Evolutionary conservation across 2,888 invertebrate species (phyloP).

Genomic region (Drosophila vallismaia): DNA sequence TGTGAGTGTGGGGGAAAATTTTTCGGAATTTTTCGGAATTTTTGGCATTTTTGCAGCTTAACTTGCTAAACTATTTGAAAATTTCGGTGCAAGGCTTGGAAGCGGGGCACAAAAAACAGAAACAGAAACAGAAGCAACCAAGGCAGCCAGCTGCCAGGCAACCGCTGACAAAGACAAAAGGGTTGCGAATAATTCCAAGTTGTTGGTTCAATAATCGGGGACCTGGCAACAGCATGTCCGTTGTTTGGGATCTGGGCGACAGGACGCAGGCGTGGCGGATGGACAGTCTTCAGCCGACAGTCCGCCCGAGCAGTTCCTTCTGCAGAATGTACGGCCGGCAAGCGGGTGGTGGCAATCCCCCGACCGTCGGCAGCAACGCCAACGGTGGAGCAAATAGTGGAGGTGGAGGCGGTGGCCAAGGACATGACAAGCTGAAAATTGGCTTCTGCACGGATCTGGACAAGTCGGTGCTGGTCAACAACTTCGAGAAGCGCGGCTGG

Average conservation of each 20-base stretch:
- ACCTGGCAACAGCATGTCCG: constrained; percentile 20
- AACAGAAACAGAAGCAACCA: background rate
- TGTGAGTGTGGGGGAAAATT: constrained; percentile 29
- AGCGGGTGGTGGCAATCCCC: constrained; percentile 41
- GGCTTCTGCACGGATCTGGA: constrained; percentile 87
- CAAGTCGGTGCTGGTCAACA: constrained; percentile 95
- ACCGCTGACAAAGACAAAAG: constrained; percentile 42
- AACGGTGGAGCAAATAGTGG: constrained; percentile 25
- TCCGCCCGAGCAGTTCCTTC: constrained; percentile 38
- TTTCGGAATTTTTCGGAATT: constrained; percentile 30
- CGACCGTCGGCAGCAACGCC: background rate
- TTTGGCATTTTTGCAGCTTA: constrained; percentile 73
- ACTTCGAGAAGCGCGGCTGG: constrained; percentile 97
- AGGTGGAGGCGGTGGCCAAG: constrained; percentile 45
- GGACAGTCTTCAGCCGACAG: constrained; percentile 58
- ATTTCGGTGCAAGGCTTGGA: constrained; percentile 50
- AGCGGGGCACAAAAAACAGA: constrained; percentile 14
- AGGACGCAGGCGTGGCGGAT: constrained; percentile 55
- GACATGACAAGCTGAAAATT: constrained; percentile 76
- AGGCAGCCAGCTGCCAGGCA: constrained; percentile 52
- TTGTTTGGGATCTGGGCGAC: constrained; percentile 25
- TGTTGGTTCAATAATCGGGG: constrained; percentile 71
- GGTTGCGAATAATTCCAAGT: constrained; percentile 46
- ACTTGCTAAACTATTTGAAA: constrained; percentile 70
- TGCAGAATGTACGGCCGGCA: constrained; percentile 68